phyloP scores from a whole-genome alignment of 2,888 invertebrate species.

The Dasysyrphus tricinctus region DNA sequence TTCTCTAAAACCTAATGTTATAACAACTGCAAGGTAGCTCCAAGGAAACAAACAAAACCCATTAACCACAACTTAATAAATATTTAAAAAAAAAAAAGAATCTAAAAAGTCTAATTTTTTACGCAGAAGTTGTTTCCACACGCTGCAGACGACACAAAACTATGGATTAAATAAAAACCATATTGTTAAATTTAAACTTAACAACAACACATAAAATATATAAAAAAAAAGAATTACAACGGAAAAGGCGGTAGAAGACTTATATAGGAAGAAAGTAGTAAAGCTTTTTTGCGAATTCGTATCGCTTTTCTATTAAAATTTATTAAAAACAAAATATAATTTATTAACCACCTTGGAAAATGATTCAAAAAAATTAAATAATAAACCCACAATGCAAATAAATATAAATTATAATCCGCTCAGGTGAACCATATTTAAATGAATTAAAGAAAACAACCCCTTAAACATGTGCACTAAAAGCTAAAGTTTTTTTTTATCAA shows the following conservation, averaged over 20 bases:
- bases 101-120: constrained; percentile 40
- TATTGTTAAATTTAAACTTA: constrained; percentile 64
- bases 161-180: constrained; percentile 64
- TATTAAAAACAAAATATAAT: constrained; percentile 31
- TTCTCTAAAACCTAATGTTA: constrained; percentile 43
- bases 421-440: constrained; percentile 34
- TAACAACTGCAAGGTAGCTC: constrained; percentile 54
- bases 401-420: constrained; percentile 36
- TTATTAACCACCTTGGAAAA: constrained; percentile 3
- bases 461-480: constrained; percentile 63
- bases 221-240: constrained; percentile 26
- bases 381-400: constrained; percentile 47
- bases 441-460: constrained; percentile 32
- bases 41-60: constrained; percentile 69
- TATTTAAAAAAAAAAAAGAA: constrained; percentile 30
- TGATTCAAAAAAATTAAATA: constrained; percentile 9
- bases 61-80: constrained; percentile 56
- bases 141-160: constrained; percentile 69
- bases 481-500: constrained; percentile 42
- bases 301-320: not conserved
- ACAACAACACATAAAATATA: constrained; percentile 60
- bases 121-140: constrained; percentile 62
- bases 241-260: constrained; percentile 22
- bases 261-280: constrained; percentile 18
- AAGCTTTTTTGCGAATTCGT: constrained; percentile 49